Evolutionary conservation across 2,888 invertebrate genomes (phyloP), one percentile per base, ranked within the genome.

Genomic region (Tinea semifulvella): DNA sequence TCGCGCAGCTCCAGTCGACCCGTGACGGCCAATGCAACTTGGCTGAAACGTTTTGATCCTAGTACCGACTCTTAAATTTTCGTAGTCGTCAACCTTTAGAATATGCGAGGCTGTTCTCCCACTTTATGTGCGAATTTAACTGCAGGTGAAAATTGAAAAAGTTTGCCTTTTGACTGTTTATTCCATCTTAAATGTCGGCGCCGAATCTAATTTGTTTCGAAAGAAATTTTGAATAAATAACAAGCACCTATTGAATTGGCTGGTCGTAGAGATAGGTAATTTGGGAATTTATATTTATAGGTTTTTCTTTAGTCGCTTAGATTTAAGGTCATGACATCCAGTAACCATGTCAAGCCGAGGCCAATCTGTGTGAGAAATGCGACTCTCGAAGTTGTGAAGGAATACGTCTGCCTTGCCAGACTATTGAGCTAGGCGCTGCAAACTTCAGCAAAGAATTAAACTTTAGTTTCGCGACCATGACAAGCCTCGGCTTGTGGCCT

Each of bases 71-170:
- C 13, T 14, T 35, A 14, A 35, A 35, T 31, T 31, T 31, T 31
- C 13, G 31, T 31, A 38, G 38, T 38, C 38, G 38, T 40, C 40
- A 31, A 31, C 31, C 40, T 40, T 28, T 27, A 31, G 64, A 66
- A 73, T 70, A 70, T 52, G 52, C 53, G 51, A 55, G 57, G 58
- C 62, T 58, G 59, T 61, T 58, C 61, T 61, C 42, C 40, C 67
- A 60, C 68, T 76, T 77, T 73, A 75, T 57, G 56, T 61, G 58
- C 62, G 63, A 63, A 61, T 68, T 68, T 70, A 72, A 73, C 68
- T 70, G 67, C 63, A 74, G 68, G 73, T 74, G 75, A 72, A 77
- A 79, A 77, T 79, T 79, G 73, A 75, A 79, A 79, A 79, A 75
- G 71, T 77, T 76, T 73, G 74, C 67, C 70, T 76, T 69, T 75